Base-by-base conservation (phyloP, 1,140 invertebrate genomes). In the Sarcophaga bullata region DNA sequence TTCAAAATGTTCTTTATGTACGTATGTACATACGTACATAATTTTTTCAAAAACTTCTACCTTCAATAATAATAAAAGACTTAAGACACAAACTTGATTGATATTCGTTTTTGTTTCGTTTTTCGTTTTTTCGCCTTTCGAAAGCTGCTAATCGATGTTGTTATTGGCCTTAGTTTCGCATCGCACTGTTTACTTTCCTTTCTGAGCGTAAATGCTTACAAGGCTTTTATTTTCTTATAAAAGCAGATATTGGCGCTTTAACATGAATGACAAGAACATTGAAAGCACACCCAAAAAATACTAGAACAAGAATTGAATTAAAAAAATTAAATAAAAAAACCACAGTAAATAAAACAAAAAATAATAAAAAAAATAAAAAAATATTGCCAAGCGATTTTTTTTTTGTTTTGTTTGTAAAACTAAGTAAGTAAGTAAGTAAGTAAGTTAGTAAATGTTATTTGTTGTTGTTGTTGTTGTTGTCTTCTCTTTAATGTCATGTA, bases 401-500 rank as follows among this genome's bases (percentile, higher is more conserved):
- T 37, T 37, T 37, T 37, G 1, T 78, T 78, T 78, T 78, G n/a
- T 50, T 19, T 25, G 54, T 58, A 58, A 37, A 37, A 58, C 10
- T 58, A 58, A 58, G 54, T 58, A 58, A 58, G 58, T 62, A 62
- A 3, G 8, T 54, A 58, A 8, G 52, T 58, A 58, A 58, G 54
- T n/a, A 58, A 58, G 54, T 68, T 9, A 68, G 62, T 68, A 68
- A 68, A 68, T 25, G 73, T 76, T n/a, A 17, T 78, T 68, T 50
- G 7, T 73, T 25, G 73, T 52, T 78, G 6, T 78, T 78, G 48
- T 73, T 52, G 50, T 78, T 50, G 48, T 52, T 9, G 17, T 76
- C 48, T 78, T 78, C 48, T 76, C 73, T 76, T 72, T 78, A 78
- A 78, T 78, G 75, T 78, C 75, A 78, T 78, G 75, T 78, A 78